These are phyloP conservation scores for Platichthys flesus DNA, from an alignment of 2,113 vertebrate species.

Conservation along the genomic window DNA sequence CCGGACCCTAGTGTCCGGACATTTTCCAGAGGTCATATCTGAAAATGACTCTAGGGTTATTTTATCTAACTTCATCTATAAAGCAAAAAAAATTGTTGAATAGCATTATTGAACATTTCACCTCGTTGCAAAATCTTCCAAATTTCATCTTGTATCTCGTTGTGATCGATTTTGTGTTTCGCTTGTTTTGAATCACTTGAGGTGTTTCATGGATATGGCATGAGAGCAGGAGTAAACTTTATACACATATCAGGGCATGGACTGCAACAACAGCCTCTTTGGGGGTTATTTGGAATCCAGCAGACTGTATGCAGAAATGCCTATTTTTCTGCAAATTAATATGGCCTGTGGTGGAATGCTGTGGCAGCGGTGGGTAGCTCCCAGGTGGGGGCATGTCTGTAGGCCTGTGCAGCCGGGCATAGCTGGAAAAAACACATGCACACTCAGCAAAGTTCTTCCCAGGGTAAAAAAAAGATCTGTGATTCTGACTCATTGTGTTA, in stretches of 20 bases:
- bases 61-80: too few relatives aligned
- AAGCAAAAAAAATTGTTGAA: too few relatives aligned
- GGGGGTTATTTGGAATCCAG: neutral
- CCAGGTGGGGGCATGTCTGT: constrained; percentile 30
- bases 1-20: too few relatives aligned
- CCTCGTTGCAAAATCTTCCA: too few relatives aligned
- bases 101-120: too few relatives aligned
- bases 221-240: neutral
- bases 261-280: neutral
- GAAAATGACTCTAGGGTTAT: too few relatives aligned
- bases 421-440: constrained; percentile 29
- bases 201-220: neutral
- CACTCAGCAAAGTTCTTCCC: constrained; percentile 40
- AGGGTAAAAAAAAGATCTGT: constrained; percentile 21
- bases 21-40: too few relatives aligned
- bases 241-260: neutral
- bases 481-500: constrained; percentile 8
- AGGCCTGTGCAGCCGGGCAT: neutral
- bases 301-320: constrained; percentile 2
- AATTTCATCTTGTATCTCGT: neutral
- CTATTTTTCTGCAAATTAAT: neutral
- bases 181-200: neutral
- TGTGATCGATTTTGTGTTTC: neutral
- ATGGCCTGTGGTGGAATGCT: constrained; percentile 11
- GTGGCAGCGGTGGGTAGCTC: constrained; percentile 29